Evolutionary conservation across 92 coral and sea anemone genomes (phyloP).

Genomic region (Scolanthus callimorphus): DNA sequence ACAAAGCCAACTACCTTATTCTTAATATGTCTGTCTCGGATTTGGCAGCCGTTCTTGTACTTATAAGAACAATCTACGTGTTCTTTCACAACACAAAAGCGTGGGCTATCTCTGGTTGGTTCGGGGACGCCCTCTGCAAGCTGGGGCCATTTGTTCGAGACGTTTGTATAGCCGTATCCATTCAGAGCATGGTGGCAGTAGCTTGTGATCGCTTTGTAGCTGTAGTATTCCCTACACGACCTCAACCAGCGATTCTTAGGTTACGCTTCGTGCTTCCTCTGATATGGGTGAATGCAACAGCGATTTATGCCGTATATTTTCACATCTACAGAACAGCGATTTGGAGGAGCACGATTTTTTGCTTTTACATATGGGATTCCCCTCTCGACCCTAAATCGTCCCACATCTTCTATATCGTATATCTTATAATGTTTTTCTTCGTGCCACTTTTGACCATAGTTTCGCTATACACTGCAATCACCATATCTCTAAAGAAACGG

Average conservation of each 20-base stretch:
- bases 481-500: conserved; percentile 4
- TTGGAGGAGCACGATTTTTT: not conserved
- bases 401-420: not conserved
- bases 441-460: conserved; percentile 4
- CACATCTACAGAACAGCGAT: not conserved
- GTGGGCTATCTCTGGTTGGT: not conserved
- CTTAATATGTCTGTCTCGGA: not conserved
- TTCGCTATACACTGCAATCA: conserved; percentile 14
- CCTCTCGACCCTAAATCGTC: not conserved
- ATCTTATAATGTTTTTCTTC: not conserved
- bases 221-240: conserved; percentile 4
- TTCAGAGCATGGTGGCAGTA: conserved; percentile 11
- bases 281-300: conserved; percentile 4
- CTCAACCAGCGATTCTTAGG: not conserved
- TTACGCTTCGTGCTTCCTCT: conserved; percentile 1
- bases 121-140: conserved; percentile 3
- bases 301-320: not conserved
- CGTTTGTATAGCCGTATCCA: conserved; percentile 4
- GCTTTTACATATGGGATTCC: not conserved
- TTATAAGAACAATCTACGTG: not conserved
- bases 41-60: not conserved
- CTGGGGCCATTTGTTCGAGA: conserved; percentile 49
- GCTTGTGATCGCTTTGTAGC: conserved; percentile 15
- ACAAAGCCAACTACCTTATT: not conserved
- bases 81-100: not conserved